These are phyloP conservation scores for Indicator maculatus DNA, from an alignment of 2,113 vertebrate species.

Conservation along the genomic window DNA sequence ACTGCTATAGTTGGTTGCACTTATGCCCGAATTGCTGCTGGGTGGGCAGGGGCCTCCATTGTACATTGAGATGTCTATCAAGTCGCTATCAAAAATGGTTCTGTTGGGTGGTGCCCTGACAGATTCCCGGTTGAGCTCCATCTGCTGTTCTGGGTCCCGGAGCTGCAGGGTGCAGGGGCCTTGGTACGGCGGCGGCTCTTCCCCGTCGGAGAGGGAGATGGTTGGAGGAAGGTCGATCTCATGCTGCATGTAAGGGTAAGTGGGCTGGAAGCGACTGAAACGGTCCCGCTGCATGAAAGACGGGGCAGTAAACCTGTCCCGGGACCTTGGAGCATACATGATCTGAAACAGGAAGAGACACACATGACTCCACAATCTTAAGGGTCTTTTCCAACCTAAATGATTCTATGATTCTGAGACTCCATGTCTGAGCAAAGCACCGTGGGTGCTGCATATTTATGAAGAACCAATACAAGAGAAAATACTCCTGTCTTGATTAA, in stretches of 20 bases:
- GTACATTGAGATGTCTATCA: slow-evolving; percentile 88
- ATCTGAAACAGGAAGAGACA: slow-evolving; percentile 77
- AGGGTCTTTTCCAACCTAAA: too few relatives aligned
- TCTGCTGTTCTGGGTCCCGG: slow-evolving; percentile 95
- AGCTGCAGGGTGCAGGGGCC: slow-evolving; percentile 94
- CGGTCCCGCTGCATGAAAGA: slow-evolving; percentile 93
- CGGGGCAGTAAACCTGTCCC: slow-evolving; percentile 88
- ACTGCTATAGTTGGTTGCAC: slow-evolving; percentile 88
- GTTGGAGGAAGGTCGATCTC: slow-evolving; percentile 97
- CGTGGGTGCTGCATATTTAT: rapidly evolving
- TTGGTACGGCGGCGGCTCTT: slow-evolving; percentile 95
- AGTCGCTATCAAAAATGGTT: slow-evolving; percentile 97
- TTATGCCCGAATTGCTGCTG: slow-evolving; percentile 96
- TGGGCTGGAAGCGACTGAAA: slow-evolving; percentile 97
- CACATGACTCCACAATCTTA: too few relatives aligned
- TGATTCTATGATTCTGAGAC: background rate
- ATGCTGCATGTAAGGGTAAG: slow-evolving; percentile 94
- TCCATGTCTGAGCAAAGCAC: background rate
- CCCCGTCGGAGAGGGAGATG: slow-evolving; percentile 95
- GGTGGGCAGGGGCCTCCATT: slow-evolving; percentile 90
- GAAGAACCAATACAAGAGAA: rapidly evolving
- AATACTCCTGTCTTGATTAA: background rate
- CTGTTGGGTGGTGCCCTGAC: slow-evolving; percentile 95
- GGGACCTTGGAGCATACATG: slow-evolving; percentile 87
- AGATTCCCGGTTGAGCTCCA: slow-evolving; percentile 96